phyloP scores from a whole-genome alignment of 1,140 invertebrate species.

The Neotoxoptera formosana region DNA sequence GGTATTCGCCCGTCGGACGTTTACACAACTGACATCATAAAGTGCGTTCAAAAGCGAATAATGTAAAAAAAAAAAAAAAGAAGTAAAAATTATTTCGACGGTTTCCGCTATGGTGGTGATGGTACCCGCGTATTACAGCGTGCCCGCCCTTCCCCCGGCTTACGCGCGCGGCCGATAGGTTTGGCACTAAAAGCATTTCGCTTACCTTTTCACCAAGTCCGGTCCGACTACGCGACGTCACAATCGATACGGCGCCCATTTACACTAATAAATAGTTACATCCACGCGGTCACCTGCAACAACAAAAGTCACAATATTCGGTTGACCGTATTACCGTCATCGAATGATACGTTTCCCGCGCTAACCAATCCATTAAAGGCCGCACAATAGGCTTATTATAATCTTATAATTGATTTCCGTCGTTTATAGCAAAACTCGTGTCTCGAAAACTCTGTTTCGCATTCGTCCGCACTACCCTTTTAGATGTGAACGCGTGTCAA shows the following conservation, averaged over 20 bases:
- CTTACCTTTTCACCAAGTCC: conserved; percentile 14
- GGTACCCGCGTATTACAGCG: not conserved
- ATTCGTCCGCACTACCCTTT: not conserved
- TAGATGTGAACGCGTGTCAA: not conserved
- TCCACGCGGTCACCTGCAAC: conserved; percentile 31
- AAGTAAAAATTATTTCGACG: not conserved
- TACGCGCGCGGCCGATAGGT: not conserved
- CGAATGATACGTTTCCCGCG: not conserved
- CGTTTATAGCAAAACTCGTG: not conserved
- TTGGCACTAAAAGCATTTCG: not conserved
- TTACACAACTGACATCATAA: not conserved
- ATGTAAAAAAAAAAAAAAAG: not conserved
- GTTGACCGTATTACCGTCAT: not conserved
- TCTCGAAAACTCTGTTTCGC: not conserved
- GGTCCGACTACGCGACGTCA: not conserved
- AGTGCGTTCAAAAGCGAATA: not conserved
- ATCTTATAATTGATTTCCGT: not conserved
- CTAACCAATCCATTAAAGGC: conserved; percentile 37
- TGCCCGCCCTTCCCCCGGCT: not conserved
- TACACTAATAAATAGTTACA: not conserved
- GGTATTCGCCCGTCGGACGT: not conserved
- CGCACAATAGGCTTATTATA: not conserved
- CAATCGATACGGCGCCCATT: conserved; percentile 42
- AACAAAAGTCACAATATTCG: conserved; percentile 13
- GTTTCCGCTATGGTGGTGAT: not conserved